phyloP scores from a whole-genome alignment of 1,140 invertebrate species.

The Drosophila subpulchrella region DNA sequence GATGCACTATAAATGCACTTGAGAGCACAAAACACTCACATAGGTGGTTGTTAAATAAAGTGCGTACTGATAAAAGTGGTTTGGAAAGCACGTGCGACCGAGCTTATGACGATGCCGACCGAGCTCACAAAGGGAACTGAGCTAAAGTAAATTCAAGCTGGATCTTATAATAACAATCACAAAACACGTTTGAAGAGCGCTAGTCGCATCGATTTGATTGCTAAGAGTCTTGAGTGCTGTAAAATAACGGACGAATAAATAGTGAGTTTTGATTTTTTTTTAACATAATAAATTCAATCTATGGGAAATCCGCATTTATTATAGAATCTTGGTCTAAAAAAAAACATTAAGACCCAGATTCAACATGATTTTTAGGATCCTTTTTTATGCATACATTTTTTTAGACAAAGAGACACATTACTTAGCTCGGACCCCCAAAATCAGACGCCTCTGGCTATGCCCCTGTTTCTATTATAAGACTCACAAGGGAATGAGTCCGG shows the following conservation, averaged over 20 bases:
- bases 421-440: too few species aligned
- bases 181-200: conserved; percentile 37
- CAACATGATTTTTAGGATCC: too few species aligned
- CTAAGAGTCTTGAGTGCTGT: background rate
- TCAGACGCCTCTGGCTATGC: too few species aligned
- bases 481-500: too few species aligned
- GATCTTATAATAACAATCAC: conserved; percentile 16
- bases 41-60: conserved; percentile 3
- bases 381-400: too few species aligned
- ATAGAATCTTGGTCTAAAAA: too few species aligned
- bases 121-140: conserved; percentile 50
- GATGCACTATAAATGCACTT: conserved; percentile 13
- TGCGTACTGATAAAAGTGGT: conserved; percentile 18
- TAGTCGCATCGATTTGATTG: background rate
- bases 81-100: conserved; percentile 8
- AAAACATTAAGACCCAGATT: too few species aligned
- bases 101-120: conserved; percentile 23
- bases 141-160: background rate
- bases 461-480: too few species aligned
- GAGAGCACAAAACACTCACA: conserved; percentile 1
- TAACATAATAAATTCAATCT: too few species aligned
- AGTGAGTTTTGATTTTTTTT: background rate
- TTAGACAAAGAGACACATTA: too few species aligned
- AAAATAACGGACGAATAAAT: background rate
- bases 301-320: too few species aligned